phyloP scores from a whole-genome alignment of 1,140 invertebrate species.

The Drosophila sproati region DNA sequence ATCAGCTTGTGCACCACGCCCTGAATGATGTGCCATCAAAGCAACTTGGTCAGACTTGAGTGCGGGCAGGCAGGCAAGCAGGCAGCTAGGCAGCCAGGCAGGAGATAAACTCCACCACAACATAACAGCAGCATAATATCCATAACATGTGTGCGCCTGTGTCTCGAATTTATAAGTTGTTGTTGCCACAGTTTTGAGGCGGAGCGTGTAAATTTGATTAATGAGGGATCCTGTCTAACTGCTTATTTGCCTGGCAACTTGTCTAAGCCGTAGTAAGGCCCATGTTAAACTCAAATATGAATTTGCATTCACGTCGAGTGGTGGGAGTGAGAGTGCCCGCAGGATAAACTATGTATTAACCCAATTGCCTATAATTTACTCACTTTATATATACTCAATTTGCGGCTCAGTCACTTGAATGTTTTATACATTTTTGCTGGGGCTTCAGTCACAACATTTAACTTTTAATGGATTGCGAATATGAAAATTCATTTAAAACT shows the following conservation, averaged over 20 bases:
- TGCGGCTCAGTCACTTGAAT: constrained; percentile 32
- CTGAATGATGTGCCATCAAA: constrained; percentile 63
- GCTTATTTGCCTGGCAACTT: constrained; percentile 23
- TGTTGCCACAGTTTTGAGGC: constrained; percentile 60
- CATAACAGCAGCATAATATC: constrained; percentile 23
- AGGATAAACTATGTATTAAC: constrained; percentile 52
- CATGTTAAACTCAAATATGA: constrained; percentile 3
- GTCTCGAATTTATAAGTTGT: constrained; percentile 51
- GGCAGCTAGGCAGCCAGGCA: not conserved
- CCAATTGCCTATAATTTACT: constrained; percentile 50
- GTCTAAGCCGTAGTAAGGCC: not conserved
- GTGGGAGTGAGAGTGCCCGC: not conserved
- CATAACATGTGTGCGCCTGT: constrained; percentile 25
- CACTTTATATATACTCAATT: constrained; percentile 50
- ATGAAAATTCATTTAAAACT: not conserved
- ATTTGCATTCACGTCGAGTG: not conserved
- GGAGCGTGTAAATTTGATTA: constrained; percentile 77
- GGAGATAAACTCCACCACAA: not conserved
- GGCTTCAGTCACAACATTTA: constrained; percentile 2
- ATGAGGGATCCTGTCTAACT: constrained; percentile 48
- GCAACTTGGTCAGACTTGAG: constrained; percentile 5
- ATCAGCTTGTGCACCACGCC: constrained; percentile 52
- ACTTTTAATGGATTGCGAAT: constrained; percentile 13
- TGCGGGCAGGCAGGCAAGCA: not conserved
- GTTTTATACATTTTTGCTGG: constrained; percentile 34